Conservation (phyloP, 2,113 vertebrate species). For the Rhabdornis inornatus region DNA sequence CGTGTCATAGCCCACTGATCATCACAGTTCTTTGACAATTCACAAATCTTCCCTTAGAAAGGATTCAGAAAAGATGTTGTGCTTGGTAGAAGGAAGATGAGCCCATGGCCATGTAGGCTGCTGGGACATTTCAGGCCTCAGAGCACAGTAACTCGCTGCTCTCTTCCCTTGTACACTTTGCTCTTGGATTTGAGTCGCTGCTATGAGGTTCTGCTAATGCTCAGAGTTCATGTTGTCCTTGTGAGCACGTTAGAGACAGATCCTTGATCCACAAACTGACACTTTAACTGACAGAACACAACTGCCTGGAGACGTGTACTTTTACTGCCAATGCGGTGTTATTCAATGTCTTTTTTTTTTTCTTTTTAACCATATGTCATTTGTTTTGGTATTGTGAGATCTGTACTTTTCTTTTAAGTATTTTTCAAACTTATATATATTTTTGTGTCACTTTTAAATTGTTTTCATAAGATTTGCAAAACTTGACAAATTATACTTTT, state of each 20-base stretch:
- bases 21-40: neutral
- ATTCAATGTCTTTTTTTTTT: conserved; percentile 12
- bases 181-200: conserved; percentile 44
- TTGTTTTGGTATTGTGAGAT: conserved; percentile 57
- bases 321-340: conserved; percentile 51
- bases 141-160: conserved; percentile 24
- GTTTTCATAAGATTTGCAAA: conserved; percentile 56
- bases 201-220: conserved; percentile 46
- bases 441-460: conserved; percentile 63
- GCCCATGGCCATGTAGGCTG: neutral
- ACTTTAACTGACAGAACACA: conserved; percentile 55
- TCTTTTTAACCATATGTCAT: conserved; percentile 31
- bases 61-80: neutral
- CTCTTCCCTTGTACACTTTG: neutral
- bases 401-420: conserved; percentile 48
- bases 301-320: conserved; percentile 56
- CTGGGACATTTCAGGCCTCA: conserved; percentile 19
- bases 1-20: neutral
- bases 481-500: conserved; percentile 55
- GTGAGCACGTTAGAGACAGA: neutral
- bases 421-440: conserved; percentile 60
- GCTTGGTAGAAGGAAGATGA: neutral
- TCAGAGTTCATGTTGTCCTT: conserved; percentile 18
- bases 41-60: neutral
- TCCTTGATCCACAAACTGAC: conserved; percentile 53